phyloP scores from a whole-genome alignment of 2,797 vertebrate genomes.

The Mustela erminea region DNA sequence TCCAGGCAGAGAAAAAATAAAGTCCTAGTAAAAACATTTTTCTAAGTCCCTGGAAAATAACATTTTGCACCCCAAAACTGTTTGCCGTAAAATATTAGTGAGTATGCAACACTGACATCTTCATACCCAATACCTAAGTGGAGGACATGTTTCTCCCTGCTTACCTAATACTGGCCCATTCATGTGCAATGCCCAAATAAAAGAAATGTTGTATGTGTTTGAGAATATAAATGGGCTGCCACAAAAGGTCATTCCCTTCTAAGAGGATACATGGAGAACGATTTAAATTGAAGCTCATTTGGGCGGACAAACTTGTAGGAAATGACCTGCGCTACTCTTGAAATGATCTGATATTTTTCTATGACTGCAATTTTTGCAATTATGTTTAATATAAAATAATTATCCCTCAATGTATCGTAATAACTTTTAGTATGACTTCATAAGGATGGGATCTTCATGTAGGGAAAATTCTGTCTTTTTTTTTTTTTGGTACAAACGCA shows the following conservation, averaged over 20 bases:
- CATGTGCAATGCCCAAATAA: background rate
- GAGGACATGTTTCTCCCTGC: background rate
- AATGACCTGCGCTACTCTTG: background rate
- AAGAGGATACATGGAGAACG: background rate
- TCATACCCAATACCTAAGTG: background rate
- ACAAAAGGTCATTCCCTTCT: background rate
- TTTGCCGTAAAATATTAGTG: constrained; percentile 17
- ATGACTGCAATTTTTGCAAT: background rate
- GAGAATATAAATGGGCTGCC: background rate
- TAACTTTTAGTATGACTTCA: background rate
- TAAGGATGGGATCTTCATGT: background rate
- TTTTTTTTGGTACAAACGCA: constrained; percentile 1
- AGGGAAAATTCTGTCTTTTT: background rate
- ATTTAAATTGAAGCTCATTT: background rate
- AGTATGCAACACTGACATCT: background rate
- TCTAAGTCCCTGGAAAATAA: constrained; percentile 13
- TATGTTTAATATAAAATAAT: constrained; percentile 46
- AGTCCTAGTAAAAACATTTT: background rate
- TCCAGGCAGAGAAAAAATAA: constrained; percentile 4
- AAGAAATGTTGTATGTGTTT: background rate
- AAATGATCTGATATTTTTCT: background rate
- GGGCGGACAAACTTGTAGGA: background rate
- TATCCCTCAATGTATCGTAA: background rate
- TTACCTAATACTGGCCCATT: background rate
- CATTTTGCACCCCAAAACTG: background rate